phyloP scores from a whole-genome alignment of 2,888 invertebrate species.

The Drosophila fungiperda region DNA sequence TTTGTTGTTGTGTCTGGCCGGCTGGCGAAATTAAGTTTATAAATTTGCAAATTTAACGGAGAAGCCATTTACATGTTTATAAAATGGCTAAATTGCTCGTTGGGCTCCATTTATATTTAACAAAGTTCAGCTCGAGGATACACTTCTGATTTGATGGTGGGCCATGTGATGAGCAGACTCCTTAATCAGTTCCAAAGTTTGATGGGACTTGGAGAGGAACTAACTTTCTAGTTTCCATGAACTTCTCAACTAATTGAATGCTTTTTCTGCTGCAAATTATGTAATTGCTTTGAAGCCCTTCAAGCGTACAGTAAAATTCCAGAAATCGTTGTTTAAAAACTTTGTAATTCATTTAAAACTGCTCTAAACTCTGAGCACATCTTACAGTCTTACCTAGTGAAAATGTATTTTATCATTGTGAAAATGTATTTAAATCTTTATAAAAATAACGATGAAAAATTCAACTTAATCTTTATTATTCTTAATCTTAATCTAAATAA shows the following conservation, averaged over 20 bases:
- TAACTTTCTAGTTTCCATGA: not conserved
- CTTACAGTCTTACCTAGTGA: not conserved
- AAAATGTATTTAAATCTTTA: not conserved
- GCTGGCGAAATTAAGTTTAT: conserved; percentile 31
- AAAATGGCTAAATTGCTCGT: conserved; percentile 18
- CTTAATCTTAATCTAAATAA: too few species aligned
- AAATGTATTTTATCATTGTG: not conserved
- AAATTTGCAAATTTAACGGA: conserved; percentile 37
- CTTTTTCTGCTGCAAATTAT: not conserved
- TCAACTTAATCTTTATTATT: too few species aligned
- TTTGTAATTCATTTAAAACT: not conserved
- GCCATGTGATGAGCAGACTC: conserved; percentile 14
- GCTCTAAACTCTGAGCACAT: not conserved
- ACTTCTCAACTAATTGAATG: not conserved
- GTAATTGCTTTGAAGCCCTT: not conserved
- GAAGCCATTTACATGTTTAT: conserved; percentile 39
- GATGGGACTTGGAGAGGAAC: not conserved
- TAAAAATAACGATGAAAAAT: too few species aligned
- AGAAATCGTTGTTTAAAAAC: not conserved
- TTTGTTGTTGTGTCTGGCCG: conserved; percentile 23
- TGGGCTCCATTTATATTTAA: conserved; percentile 28
- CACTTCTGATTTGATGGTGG: conserved; percentile 10
- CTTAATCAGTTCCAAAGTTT: conserved; percentile 22
- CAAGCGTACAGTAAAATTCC: not conserved
- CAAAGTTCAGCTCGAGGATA: conserved; percentile 11